Evolutionary conservation across 2,888 invertebrate genomes (phyloP).

Genomic region (Sacculina carcini): DNA sequence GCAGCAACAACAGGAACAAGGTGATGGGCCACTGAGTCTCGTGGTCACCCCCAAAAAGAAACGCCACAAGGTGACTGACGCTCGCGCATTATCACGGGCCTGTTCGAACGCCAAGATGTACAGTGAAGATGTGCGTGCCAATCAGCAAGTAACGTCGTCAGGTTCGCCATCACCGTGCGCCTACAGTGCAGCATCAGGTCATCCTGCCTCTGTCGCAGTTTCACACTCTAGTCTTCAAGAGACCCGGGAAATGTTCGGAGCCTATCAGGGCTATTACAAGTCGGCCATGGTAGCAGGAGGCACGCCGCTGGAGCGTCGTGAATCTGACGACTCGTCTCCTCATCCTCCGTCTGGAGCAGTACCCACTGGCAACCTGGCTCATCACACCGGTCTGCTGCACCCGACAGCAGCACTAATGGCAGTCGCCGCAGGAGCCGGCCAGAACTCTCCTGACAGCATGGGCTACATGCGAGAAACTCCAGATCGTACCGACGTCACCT

Average conservation of each 20-base stretch:
- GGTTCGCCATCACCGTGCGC: slow-evolving; percentile 40
- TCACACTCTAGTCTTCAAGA: slow-evolving; percentile 85
- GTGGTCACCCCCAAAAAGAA: slow-evolving; percentile 90
- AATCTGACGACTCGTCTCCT: slow-evolving; percentile 66
- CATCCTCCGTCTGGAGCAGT: slow-evolving; percentile 63
- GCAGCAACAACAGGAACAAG: slow-evolving; percentile 39
- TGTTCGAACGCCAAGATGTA: too few relatives aligned
- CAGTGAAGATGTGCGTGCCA: slow-evolving; percentile 55
- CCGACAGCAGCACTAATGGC: slow-evolving; percentile 60
- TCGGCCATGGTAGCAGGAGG: slow-evolving; percentile 21
- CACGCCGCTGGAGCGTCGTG: slow-evolving; percentile 9
- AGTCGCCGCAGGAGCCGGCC: slow-evolving; percentile 33
- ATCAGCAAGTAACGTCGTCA: slow-evolving; percentile 26
- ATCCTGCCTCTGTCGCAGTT: slow-evolving; percentile 84
- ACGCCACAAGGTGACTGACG: slow-evolving; percentile 83
- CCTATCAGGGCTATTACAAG: slow-evolving; percentile 68
- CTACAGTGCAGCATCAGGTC: slow-evolving; percentile 36
- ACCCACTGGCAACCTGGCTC: slow-evolving; percentile 60
- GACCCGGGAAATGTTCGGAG: slow-evolving; percentile 75
- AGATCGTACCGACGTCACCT: slow-evolving; percentile 72
- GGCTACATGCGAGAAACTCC: slow-evolving; percentile 24
- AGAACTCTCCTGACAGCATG: slow-evolving; percentile 12
- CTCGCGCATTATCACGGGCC: slow-evolving; percentile 66
- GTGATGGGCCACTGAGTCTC: slow-evolving; percentile 62
- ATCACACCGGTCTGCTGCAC: slow-evolving; percentile 28